Evolutionary conservation across 2,113 vertebrate species (phyloP).

Genomic region (Corythaixoides concolor): DNA sequence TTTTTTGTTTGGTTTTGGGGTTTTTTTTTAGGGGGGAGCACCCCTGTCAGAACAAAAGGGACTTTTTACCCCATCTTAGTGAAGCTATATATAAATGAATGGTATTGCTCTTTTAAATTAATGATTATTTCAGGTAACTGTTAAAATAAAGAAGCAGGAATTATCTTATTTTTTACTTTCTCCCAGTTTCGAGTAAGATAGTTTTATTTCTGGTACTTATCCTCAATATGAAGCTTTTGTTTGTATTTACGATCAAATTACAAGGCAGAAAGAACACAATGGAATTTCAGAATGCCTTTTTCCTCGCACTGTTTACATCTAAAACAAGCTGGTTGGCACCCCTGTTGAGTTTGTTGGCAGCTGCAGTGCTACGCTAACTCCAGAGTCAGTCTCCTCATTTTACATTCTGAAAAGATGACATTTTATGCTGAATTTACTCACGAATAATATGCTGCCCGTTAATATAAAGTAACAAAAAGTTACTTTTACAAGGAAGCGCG

Average conservation of each 20-base stretch:
- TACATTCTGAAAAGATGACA: conserved; percentile 1
- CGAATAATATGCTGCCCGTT: conserved; percentile 43
- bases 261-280: neutral
- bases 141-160: neutral
- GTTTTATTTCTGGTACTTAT: neutral
- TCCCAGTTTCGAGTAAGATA: neutral
- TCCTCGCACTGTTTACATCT: neutral
- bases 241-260: neutral
- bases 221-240: neutral
- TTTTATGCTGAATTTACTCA: conserved; percentile 24
- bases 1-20: neutral
- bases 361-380: neutral
- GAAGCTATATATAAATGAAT: neutral
- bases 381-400: conserved; percentile 15
- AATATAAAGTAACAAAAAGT: neutral
- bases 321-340: neutral
- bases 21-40: neutral
- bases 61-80: neutral
- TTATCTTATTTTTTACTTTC: neutral
- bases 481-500: neutral
- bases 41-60: neutral
- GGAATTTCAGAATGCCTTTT: neutral
- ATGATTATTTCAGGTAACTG: neutral
- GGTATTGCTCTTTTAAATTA: neutral
- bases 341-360: conserved; percentile 43